Conservation (phyloP, 64 coral and sea anemone species). For the Orbicella faveolata region DNA sequence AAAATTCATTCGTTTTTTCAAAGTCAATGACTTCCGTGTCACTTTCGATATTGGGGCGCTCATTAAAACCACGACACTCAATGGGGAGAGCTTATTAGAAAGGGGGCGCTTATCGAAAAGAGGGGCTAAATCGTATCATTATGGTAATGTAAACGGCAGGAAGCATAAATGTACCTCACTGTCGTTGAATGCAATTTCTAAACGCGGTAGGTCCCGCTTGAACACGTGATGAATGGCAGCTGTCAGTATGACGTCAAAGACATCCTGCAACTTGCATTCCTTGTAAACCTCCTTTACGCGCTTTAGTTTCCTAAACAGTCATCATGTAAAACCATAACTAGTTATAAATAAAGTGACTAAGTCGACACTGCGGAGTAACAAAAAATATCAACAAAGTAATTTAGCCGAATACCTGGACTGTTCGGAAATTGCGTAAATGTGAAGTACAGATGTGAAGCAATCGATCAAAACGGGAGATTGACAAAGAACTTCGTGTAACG, state of each 20-base stretch:
- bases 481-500: neutral
- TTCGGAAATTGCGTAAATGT: slow-evolving; percentile 39
- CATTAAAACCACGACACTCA: too few relatives aligned
- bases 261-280: neutral
- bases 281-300: slow-evolving; percentile 4
- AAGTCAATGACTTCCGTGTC: too few relatives aligned
- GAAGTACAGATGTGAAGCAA: slow-evolving; percentile 19
- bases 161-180: neutral
- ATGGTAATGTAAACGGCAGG: too few relatives aligned
- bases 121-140: too few relatives aligned
- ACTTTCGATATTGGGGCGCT: too few relatives aligned
- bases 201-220: neutral
- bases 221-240: slow-evolving; percentile 15
- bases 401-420: slow-evolving; percentile 32
- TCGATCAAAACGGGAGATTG: slow-evolving; percentile 23
- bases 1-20: too few relatives aligned
- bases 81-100: too few relatives aligned
- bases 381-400: neutral
- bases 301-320: neutral
- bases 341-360: too few relatives aligned
- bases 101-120: too few relatives aligned
- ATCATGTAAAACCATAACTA: neutral
- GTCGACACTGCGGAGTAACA: neutral
- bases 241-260: slow-evolving; percentile 16
- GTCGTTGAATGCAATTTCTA: neutral